Percentiles rank a stretch among this genome's conserved stretches.
Conservation (phyloP, 1,140 invertebrate genomes). For the Pomacea maculata region DNA sequence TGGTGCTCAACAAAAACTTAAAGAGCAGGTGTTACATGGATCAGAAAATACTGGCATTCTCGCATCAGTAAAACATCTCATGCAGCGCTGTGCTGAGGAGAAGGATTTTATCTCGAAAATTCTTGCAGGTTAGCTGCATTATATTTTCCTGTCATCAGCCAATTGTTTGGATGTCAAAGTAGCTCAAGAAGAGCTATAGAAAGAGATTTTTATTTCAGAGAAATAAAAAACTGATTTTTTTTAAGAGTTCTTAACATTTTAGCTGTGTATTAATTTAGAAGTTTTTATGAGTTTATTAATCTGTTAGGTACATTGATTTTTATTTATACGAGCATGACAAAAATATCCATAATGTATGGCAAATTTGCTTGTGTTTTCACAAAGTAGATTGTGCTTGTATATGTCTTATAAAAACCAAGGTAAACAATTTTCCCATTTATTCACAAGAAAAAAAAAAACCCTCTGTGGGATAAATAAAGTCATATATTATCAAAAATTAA, state of each 20-base stretch:
- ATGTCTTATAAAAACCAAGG: not conserved
- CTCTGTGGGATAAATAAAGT: too few species aligned
- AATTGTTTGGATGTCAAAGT: not conserved
- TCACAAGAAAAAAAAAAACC: too few species aligned
- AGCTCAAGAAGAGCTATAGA: not conserved
- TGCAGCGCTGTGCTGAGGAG: constrained; percentile 19
- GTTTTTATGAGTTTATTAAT: not conserved
- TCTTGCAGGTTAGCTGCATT: not conserved
- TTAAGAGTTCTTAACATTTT: not conserved
- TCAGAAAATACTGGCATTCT: constrained; percentile 5
- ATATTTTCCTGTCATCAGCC: not conserved
- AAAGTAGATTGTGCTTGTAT: not conserved
- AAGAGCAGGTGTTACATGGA: not conserved
- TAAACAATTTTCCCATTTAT: not conserved
- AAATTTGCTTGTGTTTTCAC: not conserved
- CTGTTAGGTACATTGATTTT: not conserved
- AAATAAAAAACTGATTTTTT: not conserved
- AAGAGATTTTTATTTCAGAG: not conserved
- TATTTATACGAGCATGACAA: not conserved
- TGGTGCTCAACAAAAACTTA: not conserved
- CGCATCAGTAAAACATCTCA: constrained; percentile 5
- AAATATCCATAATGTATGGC: not conserved
- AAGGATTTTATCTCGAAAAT: constrained; percentile 3
- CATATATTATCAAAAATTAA: too few species aligned
- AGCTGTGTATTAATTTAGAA: not conserved